phyloP scores from a whole-genome alignment of 1,140 invertebrate species.

The Eriocheir sinensis region DNA sequence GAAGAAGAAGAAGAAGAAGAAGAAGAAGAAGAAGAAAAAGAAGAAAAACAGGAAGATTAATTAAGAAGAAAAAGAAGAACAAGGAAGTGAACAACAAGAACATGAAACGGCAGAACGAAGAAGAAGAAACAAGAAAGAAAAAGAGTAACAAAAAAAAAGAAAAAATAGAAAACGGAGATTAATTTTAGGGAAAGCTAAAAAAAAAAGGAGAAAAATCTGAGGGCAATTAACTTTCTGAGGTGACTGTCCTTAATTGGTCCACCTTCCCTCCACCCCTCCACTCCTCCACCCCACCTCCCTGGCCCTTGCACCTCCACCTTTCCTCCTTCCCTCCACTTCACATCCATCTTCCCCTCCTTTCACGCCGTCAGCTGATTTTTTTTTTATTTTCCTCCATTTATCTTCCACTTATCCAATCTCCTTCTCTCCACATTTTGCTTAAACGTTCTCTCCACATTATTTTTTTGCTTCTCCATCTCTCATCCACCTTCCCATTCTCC shows the following conservation, averaged over 20 bases:
- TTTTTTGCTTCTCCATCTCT: too few relatives aligned
- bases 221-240: too few relatives aligned
- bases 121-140: slow-evolving; percentile 8
- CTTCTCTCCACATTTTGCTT: too few relatives aligned
- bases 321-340: not conserved
- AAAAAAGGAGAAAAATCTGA: slow-evolving; percentile 12
- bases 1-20: not conserved
- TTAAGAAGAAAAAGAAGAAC: not conserved
- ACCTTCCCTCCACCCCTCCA: not conserved
- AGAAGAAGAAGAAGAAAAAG: not conserved
- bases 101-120: not conserved
- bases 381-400: not conserved
- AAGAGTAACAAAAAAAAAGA: slow-evolving; percentile 18
- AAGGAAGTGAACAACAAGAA: not conserved
- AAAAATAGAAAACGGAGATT: not conserved
- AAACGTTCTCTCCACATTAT: too few relatives aligned
- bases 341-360: not conserved
- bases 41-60: not conserved
- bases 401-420: not conserved
- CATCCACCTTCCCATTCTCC: too few relatives aligned
- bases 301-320: too few relatives aligned
- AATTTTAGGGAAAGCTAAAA: not conserved
- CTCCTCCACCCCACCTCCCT: not conserved
- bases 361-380: too few relatives aligned
- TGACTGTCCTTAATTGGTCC: too few relatives aligned